These are phyloP conservation scores for Drosophila seguyi DNA, from an alignment of 1,140 invertebrate genomes.

Conservation along the genomic window DNA sequence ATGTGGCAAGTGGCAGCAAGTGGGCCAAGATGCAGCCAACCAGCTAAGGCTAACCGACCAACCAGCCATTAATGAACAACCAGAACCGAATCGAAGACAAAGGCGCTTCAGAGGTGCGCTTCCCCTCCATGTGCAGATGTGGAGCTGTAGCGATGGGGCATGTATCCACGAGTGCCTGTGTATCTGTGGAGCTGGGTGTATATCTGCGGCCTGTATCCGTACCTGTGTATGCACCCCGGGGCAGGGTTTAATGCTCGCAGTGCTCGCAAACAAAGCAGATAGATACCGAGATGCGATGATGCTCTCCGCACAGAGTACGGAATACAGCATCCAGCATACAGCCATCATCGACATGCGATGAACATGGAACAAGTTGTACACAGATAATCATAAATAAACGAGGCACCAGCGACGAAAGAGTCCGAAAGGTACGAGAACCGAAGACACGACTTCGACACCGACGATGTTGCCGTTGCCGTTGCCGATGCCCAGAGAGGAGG, in stretches of 20 bases:
- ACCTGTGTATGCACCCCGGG: conserved; percentile 61
- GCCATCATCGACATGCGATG: conserved; percentile 82
- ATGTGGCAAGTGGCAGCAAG: conserved; percentile 26
- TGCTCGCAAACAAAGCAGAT: conserved; percentile 67
- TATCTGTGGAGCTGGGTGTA: conserved; percentile 14
- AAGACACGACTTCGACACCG: conserved; percentile 40
- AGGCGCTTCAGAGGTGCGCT: conserved; percentile 55
- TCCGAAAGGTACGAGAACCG: conserved; percentile 47
- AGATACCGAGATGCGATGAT: conserved; percentile 63
- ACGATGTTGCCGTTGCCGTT: conserved; percentile 10
- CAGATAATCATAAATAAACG: conserved; percentile 84
- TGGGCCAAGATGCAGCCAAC: conserved; percentile 54
- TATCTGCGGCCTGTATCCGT: conserved; percentile 23
- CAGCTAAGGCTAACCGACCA: conserved; percentile 52
- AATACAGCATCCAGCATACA: conserved; percentile 39
- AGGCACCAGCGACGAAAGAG: conserved; percentile 60
- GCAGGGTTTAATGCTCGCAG: conserved; percentile 71
- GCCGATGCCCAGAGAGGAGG: conserved; percentile 7
- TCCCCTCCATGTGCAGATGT: conserved; percentile 13
- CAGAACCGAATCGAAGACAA: conserved; percentile 31
- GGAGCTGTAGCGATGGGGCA: background rate
- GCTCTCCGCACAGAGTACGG: conserved; percentile 42
- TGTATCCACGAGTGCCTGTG: conserved; percentile 7
- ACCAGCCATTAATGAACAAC: conserved; percentile 71
- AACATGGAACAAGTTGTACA: conserved; percentile 83